phyloP scores from a whole-genome alignment of 2,888 invertebrate genomes.

The Apocheima hispidaria region DNA sequence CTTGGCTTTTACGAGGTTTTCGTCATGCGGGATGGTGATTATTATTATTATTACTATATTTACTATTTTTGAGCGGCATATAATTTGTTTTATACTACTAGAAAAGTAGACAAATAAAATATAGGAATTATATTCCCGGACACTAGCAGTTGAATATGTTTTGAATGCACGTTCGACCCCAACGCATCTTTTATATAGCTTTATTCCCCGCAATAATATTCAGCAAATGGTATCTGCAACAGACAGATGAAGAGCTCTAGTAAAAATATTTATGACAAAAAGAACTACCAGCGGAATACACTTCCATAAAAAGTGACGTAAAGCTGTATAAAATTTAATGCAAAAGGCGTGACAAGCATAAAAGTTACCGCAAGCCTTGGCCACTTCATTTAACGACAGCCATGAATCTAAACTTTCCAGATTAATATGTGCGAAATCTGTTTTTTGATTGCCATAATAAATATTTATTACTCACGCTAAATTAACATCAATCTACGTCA shows the following conservation, averaged over 20 bases:
- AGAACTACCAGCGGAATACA: slow-evolving; percentile 25
- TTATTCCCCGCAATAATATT: slow-evolving; percentile 21
- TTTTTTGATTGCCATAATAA: slow-evolving; percentile 48
- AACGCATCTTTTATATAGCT: slow-evolving; percentile 24
- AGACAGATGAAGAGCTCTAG: slow-evolving; percentile 27
- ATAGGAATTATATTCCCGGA: not conserved
- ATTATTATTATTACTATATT: too few species aligned
- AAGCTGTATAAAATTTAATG: slow-evolving; percentile 32
- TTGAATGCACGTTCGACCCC: slow-evolving; percentile 13
- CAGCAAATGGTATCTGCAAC: slow-evolving; percentile 28
- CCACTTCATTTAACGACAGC: slow-evolving; percentile 60
- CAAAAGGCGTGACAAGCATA: slow-evolving; percentile 36
- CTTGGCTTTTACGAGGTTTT: too few species aligned
- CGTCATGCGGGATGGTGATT: too few species aligned
- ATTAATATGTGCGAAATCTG: slow-evolving; percentile 39
- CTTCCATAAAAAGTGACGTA: slow-evolving; percentile 26
- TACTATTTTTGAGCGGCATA: too few species aligned
- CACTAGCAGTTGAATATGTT: slow-evolving; percentile 4
- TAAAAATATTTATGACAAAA: slow-evolving; percentile 30
- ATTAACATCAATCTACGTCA: slow-evolving; percentile 68
- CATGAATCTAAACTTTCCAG: slow-evolving; percentile 37
- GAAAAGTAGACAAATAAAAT: slow-evolving; percentile 1
- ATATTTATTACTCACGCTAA: slow-evolving; percentile 56
- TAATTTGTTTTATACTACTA: too few species aligned
- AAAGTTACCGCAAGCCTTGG: slow-evolving; percentile 45